A percentile compares a stretch with the other conserved stretches of the same genome.
Conservation (phyloP, 2,888 invertebrate species). For the Phrixothrix hirtus region DNA sequence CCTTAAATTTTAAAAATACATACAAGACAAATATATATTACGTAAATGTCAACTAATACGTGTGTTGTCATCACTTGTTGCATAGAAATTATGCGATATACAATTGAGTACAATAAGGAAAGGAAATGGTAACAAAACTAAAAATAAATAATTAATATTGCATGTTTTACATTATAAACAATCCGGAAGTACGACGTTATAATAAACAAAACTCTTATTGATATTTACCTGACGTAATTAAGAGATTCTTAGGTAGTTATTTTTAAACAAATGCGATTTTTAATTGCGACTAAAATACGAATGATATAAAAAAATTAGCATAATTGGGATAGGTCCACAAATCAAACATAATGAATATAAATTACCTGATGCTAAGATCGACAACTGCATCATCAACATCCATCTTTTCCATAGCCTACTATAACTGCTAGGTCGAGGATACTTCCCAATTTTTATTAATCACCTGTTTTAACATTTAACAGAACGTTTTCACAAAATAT, state of each 20-base stretch:
- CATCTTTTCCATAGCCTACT: constrained; percentile 68
- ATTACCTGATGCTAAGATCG: constrained; percentile 83
- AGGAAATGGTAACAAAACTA: constrained; percentile 1
- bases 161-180: no score
- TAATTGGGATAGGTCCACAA: neutral
- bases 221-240: no score
- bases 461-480: constrained; percentile 34
- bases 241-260: no score
- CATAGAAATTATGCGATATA: constrained; percentile 6
- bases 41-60: constrained; percentile 17
- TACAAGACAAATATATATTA: constrained; percentile 5
- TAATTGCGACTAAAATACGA: no score
- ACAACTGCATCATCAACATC: constrained; percentile 88
- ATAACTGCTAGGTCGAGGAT: constrained; percentile 22
- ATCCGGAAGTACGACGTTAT: no score
- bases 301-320: neutral
- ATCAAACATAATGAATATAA: constrained; percentile 10
- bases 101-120: neutral
- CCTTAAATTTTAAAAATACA: no score
- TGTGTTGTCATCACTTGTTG: constrained; percentile 24
- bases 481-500: no score
- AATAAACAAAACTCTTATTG: no score
- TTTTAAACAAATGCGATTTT: no score
- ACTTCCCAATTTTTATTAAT: constrained; percentile 31
- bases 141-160: no score